Conservation (phyloP, 1,140 invertebrate species). For the Bombus fervidus region DNA sequence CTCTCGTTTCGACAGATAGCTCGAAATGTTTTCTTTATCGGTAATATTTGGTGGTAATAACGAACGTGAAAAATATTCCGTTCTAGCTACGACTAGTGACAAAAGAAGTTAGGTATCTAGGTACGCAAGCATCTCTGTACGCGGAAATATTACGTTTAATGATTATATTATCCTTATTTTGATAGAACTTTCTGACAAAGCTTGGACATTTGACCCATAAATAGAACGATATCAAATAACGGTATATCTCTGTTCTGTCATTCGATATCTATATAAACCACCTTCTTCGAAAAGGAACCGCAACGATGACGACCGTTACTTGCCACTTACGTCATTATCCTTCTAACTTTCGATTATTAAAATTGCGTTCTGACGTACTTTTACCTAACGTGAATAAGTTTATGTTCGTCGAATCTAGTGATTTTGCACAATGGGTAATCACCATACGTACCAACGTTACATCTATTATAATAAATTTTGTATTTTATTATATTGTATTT, state of each 20-base stretch:
- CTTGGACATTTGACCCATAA: too few species aligned
- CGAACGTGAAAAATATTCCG: background rate
- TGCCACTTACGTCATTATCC: background rate
- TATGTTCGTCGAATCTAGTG: rapidly evolving
- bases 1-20: background rate
- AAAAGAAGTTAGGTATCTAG: too few species aligned
- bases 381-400: background rate
- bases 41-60: background rate
- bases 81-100: background rate
- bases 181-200: background rate
- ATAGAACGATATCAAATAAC: background rate
- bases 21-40: too few species aligned
- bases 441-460: background rate
- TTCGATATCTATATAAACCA: background rate
- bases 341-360: background rate
- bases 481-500: background rate
- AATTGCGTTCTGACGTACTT: background rate
- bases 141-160: background rate
- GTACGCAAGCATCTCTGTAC: background rate
- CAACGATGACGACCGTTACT: background rate
- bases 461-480: background rate
- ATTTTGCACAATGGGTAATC: background rate
- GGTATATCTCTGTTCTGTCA: background rate
- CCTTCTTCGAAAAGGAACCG: background rate
- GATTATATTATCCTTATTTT: background rate